Evolutionary conservation across 2,797 vertebrate species (phyloP), one percentile per base, ranked within the genome.

Genomic region (Hyperoplus immaculatus): DNA sequence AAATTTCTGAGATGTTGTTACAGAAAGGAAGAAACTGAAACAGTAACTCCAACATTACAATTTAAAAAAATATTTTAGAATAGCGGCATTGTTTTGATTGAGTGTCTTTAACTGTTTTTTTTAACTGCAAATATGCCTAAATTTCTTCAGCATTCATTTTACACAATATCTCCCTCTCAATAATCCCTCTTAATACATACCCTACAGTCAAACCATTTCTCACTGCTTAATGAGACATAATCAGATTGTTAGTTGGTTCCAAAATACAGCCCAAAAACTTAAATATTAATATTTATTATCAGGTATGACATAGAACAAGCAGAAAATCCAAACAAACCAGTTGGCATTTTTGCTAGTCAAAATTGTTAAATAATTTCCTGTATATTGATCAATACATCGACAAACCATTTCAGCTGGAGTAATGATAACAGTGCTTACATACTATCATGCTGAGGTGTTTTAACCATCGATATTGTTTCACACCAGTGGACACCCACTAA

Each of bases 401-500:
- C 39, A 51, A 41, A 78, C 66, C 5, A 10, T 53, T 69, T 72
- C 5, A 8, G 9, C 49, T 38, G 12, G 0, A 15, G 6, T 14
- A 8, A 39, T n/a, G 5, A 14, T 36, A 53, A 51, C 38, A 47
- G 49, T 75, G 8, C 7, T 45, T 29, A 18, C 16, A 77, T 47
- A 69, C 79, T 86, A 46, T 86, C 60, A 78, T 72, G 65, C 57
- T 73, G 42, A 77, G 63, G 54, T 77, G 65, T 80, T 78, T 68
- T 66, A 76, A 82, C 91, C 70, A 81, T 67, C 77, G 82, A 88
- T 91, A 87, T 90, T 88, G 87, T 88, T 80, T 83, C 77, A 76
- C 86, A 88, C 38, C 76, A 87, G 56, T 78, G 87, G 80, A 92
- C 93, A 93, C 87, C 92, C 89, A 87, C 88, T 59, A 21, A 55